A percentile compares a stretch with the other conserved stretches of the same genome.
Evolutionary conservation across 2,797 vertebrate species (phyloP).

Genomic region (Etheostoma perlongum): DNA sequence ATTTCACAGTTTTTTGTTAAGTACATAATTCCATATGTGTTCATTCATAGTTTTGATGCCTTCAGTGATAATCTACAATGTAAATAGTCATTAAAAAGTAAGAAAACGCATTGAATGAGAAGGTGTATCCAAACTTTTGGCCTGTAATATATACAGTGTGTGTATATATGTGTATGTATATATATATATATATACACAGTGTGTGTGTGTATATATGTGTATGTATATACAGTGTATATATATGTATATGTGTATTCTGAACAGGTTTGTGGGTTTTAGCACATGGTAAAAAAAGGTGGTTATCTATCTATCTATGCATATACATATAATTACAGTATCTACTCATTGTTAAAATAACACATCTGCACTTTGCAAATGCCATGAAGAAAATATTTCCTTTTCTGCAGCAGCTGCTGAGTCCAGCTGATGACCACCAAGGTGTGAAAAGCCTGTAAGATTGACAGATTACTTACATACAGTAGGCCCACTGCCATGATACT

Average conservation of each 20-base stretch:
- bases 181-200: too few relatives aligned
- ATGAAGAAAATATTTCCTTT: not conserved
- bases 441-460: constrained; percentile 1
- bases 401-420: constrained; percentile 16
- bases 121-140: too few relatives aligned
- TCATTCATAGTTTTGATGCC: too few relatives aligned
- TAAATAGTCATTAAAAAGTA: too few relatives aligned
- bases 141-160: too few relatives aligned
- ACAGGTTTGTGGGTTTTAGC: not conserved
- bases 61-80: too few relatives aligned
- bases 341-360: not conserved
- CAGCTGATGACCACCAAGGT: constrained; percentile 19
- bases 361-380: not conserved
- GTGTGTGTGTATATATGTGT: too few relatives aligned
- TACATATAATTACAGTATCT: not conserved
- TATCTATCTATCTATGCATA: not conserved
- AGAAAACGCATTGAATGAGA: too few relatives aligned
- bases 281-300: not conserved
- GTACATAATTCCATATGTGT: too few relatives aligned
- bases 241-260: not conserved
- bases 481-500: not conserved
- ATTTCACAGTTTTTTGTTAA: too few relatives aligned
- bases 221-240: too few relatives aligned
- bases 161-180: too few relatives aligned
- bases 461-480: constrained; percentile 4